Evolutionary conservation across 2,888 invertebrate genomes (phyloP), one percentile per base, ranked within the genome.

Genomic region (Blastobasis lacticolella): DNA sequence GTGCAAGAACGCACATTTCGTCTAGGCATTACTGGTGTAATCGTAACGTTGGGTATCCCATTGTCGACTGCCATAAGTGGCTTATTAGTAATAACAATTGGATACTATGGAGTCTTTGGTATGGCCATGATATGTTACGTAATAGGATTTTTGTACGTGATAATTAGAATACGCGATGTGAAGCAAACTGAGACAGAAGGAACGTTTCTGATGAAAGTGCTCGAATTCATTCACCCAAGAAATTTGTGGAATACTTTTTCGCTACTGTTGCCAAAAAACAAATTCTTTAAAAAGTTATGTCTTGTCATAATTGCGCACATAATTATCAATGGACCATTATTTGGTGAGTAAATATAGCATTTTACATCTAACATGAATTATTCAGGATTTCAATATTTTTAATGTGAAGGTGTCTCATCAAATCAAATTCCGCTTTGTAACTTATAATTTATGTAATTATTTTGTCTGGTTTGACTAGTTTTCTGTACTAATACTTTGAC

Each of bases 1-100:
- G 52, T 89, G 36, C 90, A 91, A 60, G 85, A 90, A 57, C 81
- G 92, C 37, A 92, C 92, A 1, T 83, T 92, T 48, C 79, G 92
- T 62, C 83, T 92, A 46, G 92, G 92, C 9, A 66, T 91, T n/a
- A 84, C 91, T 9, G 89, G 88, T 49, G 77, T 90, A 5, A 86
- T 90, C 53, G 84, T 85, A 37, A 88, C 88, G 1, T 61, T 90
- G 37, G 86, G 87, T 23, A 63, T 89, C 40, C 89, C 90, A 10
- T 63, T 90, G 23, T 90, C 90, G 7, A 80, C 81, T 6, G 73
- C 87, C 23, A 69, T 90, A 41, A 90, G 90, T 69, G 90, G 90
- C 9, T 68, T 89, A 46, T 66, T 90, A 49, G 86, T 86, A 41
- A 74, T 84, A 64, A 66, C 68, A 40, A 65, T 85, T 9, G 89